Base-by-base conservation (phyloP, 2,888 invertebrate species). In the Ophion costatus region DNA sequence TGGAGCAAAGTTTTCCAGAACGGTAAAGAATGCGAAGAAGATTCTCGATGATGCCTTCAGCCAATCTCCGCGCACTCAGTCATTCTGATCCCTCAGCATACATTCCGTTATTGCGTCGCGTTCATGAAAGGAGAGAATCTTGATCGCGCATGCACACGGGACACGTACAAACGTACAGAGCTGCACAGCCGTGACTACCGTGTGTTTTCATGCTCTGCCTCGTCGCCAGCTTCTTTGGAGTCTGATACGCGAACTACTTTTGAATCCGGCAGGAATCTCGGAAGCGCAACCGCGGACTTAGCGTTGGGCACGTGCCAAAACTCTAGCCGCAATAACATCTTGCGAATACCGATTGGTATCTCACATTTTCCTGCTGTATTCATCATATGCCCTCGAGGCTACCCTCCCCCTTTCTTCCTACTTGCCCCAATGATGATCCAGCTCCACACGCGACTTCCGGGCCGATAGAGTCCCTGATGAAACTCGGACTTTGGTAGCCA, bases 281-380 rank as follows among this genome's bases (percentile, higher is more conserved):
- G 22, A 20, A 59, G 20, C 20, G 59, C 51, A 51, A 67, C 17
- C 67, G 80, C 61, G 73, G 45, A 22, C 63, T 80, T 45, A 33
- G 56, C 56, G 71, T 83, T 85, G 85, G 83, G 70, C 45, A 79
- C 78, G 78, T 83, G 85, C 85, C 85, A 86, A 14, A 51, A 79
- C 64, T 29, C 38, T n/a, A 56, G 17, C 64, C 73, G 66, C 80
- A 86, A 80, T 70, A 84, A 83, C 81, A 83, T 82, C 81, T 83
- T 85, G 83, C 83, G 57, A 79, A 56, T 73, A 86, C 79, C 81
- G 81, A 76, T 79, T 81, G 59, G n/a, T 57, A 29, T 85, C 79
- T 80, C 75, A 86, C 83, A 69, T 83, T 83, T 79, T 70, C 71
- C 17, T 73, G 42, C 29, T 74, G 59, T 70, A 64, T 85, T 78